These are phyloP conservation scores for Eulemur macaco DNA, from an alignment of 2,113 vertebrate species.

Conservation along the genomic window DNA sequence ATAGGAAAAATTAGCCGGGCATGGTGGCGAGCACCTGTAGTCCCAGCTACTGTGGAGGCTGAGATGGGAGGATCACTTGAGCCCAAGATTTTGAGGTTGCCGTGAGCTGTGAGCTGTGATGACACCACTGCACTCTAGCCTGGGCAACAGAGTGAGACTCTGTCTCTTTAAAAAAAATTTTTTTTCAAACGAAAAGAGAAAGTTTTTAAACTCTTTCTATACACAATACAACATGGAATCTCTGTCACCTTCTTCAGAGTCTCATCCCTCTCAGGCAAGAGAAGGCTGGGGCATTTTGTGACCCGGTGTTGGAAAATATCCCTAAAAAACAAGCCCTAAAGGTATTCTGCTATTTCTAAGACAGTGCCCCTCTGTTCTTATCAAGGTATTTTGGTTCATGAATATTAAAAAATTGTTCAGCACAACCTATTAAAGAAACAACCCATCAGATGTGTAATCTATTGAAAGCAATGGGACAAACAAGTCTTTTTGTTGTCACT, in stretches of 20 bases:
- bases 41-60: too few relatives aligned
- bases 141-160: too few relatives aligned
- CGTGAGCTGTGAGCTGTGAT: too few relatives aligned
- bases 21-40: too few relatives aligned
- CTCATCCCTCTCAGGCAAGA: not conserved
- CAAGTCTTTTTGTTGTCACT: not conserved
- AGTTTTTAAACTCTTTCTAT: not conserved
- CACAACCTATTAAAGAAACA: not conserved
- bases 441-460: not conserved
- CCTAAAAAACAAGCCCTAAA: not conserved
- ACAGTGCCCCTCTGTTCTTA: not conserved
- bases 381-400: not conserved
- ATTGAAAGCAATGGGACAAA: not conserved
- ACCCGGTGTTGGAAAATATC: not conserved
- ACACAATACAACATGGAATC: not conserved
- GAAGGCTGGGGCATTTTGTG: not conserved
- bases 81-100: too few relatives aligned
- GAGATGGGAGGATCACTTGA: too few relatives aligned
- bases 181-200: not conserved
- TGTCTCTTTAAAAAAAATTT: too few relatives aligned
- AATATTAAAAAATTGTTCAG: not conserved
- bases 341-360: conserved; percentile 2
- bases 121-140: too few relatives aligned
- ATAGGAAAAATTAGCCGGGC: too few relatives aligned
- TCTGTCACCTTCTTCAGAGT: not conserved